phyloP scores from a whole-genome alignment of 2,797 vertebrate genomes.

The Trachops cirrhosus region DNA sequence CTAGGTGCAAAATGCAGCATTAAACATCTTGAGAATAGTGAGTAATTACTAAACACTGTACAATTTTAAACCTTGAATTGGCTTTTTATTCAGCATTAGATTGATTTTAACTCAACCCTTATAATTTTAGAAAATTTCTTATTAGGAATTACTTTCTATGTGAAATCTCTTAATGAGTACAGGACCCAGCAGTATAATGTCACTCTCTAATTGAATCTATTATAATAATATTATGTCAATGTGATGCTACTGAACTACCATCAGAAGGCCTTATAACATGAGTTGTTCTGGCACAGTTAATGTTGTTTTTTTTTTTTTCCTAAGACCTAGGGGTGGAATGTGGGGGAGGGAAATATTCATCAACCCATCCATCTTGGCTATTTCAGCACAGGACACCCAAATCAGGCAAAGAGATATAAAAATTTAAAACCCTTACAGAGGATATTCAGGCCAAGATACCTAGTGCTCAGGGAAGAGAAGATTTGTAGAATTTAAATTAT shows the following conservation, averaged over 20 bases:
- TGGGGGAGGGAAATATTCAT: neutral
- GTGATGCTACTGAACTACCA: neutral
- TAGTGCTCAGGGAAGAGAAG: conserved; percentile 37
- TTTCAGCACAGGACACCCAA: conserved; percentile 8
- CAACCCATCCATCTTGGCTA: neutral
- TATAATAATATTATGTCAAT: neutral
- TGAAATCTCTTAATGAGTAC: conserved; percentile 35
- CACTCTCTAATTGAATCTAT: neutral
- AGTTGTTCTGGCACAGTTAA: conserved; percentile 23
- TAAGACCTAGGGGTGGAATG: neutral
- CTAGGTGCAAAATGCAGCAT: neutral
- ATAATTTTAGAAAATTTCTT: conserved; percentile 25
- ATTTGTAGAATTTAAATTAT: conserved; percentile 37
- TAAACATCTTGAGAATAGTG: neutral
- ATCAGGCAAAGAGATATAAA: neutral
- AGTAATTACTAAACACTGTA: neutral
- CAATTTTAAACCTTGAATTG: conserved; percentile 22
- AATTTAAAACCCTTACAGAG: conserved; percentile 31
- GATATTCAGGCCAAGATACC: neutral
- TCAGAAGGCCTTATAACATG: neutral
- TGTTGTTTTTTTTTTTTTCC: neutral
- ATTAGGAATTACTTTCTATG: neutral
- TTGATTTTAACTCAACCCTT: neutral
- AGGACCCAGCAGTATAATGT: neutral
- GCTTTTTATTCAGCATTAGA: neutral